Base-by-base conservation (phyloP, 1,140 invertebrate species). In the Hycleus phaleratus region DNA sequence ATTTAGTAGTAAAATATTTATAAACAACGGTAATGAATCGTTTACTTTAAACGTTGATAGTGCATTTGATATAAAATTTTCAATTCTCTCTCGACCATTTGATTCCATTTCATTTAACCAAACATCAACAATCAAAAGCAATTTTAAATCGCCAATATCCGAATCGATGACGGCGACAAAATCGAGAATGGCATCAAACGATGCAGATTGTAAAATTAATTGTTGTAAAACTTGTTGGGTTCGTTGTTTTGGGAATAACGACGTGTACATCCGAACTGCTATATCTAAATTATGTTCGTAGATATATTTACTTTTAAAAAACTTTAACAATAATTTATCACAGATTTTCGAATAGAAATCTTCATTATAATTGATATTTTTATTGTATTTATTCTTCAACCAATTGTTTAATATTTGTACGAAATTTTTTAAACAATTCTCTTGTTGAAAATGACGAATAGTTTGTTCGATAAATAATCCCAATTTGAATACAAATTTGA, bases 401-500 rank as follows among this genome's bases (percentile, higher is more conserved):
- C n/a, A 32, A 0, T 32, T 32, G 9, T 63, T 58, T 18, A 74
- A 59, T n/a, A 66, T 59, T 18, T 57, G 12, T 26, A 65, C 42
- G 66, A 74, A 74, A 26, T 58, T 39, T 26, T 54, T n/a, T 4
- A 55, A 39, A 38, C 48, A 48, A 45, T 59, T 39, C 45, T 59
- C 9, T 42, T 42, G 40, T 42, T 42, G 11, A 9, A 78, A 66
- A 63, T 71, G 73, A 50, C 69, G 56, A 5, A 76, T 60, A 57
- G 69, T 70, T 60, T 74, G 76, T 66, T 81, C 79, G 43, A 81
- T 67, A 60, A 76, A 77, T 51, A 66, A 56, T 8, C 75, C 73
- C 46, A 75, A 68, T 57, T 75, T 59, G 64, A 81, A 78, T n/a
- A 73, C 71, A 62, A 70, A 77, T 66, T 66, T 71, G n/a, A 81